A percentile compares a stretch with the other conserved stretches of the same genome.
phyloP scores from a whole-genome alignment of 2,797 vertebrate species.

The Natrix natrix region DNA sequence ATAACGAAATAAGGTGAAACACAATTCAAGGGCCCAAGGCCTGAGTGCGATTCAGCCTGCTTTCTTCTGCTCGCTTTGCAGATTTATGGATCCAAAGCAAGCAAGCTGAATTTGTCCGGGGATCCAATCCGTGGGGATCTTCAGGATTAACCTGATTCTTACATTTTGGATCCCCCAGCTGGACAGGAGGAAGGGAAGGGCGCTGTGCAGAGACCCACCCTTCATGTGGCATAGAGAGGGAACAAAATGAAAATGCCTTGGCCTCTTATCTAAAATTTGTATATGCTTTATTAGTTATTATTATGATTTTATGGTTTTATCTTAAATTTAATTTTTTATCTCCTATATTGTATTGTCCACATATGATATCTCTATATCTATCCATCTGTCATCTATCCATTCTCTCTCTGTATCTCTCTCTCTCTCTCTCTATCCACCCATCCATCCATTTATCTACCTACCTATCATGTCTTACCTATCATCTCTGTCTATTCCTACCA shows the following conservation, averaged over 20 bases:
- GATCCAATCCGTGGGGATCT: not conserved
- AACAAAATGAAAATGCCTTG: not conserved
- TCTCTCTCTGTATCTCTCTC: no score
- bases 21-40: not conserved
- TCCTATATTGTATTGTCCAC: no score
- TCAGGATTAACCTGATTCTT: not conserved
- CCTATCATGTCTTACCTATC: no score
- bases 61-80: not conserved
- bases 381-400: no score
- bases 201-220: not conserved
- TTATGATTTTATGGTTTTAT: no score
- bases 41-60: not conserved
- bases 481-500: no score
- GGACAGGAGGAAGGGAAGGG: not conserved
- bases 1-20: not conserved
- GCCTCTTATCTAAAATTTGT: no score
- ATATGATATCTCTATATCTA: no score
- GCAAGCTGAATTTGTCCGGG: not conserved
- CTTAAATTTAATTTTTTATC: no score
- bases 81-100: not conserved
- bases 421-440: no score
- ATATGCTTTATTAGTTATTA: no score
- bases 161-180: not conserved
- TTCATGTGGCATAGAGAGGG: not conserved
- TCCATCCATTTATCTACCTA: no score